These are phyloP conservation scores for Drosophila lacteicornis DNA, from an alignment of 1,140 invertebrate species.

Conservation along the genomic window DNA sequence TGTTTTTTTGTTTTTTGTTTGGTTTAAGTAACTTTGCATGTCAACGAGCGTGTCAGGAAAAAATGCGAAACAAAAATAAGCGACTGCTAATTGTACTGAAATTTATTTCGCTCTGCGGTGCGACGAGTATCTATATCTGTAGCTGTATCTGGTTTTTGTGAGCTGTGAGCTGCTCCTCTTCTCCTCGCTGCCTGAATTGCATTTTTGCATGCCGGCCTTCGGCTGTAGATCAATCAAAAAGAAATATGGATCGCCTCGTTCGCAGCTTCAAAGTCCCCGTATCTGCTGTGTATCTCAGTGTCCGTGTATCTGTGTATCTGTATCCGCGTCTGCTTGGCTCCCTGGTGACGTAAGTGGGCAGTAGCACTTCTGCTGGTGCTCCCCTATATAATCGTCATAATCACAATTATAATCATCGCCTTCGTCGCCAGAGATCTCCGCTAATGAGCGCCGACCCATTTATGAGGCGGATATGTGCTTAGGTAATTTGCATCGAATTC, in stretches of 20 bases:
- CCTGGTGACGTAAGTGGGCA: slow-evolving; percentile 48
- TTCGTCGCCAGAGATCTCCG: slow-evolving; percentile 44
- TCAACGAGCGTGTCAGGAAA: slow-evolving; percentile 63
- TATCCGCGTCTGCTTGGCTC: slow-evolving; percentile 26
- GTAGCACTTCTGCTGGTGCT: slow-evolving; percentile 37
- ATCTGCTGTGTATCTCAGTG: slow-evolving; percentile 19
- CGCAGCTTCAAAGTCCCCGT: slow-evolving; percentile 45
- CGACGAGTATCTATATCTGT: slow-evolving; percentile 26
- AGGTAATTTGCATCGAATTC: slow-evolving; percentile 62
- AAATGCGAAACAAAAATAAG: slow-evolving; percentile 60
- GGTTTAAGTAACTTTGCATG: slow-evolving; percentile 80
- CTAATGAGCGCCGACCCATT: slow-evolving; percentile 52
- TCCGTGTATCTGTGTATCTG: slow-evolving; percentile 18
- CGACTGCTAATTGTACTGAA: slow-evolving; percentile 78
- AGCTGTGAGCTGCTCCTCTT: slow-evolving; percentile 48
- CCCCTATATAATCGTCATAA: slow-evolving; percentile 47
- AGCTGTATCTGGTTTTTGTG: slow-evolving; percentile 58
- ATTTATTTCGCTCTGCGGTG: slow-evolving; percentile 53
- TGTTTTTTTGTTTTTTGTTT: slow-evolving; percentile 27
- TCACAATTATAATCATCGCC: slow-evolving; percentile 41
- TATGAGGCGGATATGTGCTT: slow-evolving; percentile 60
- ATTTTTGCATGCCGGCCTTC: slow-evolving; percentile 81
- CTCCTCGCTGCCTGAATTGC: slow-evolving; percentile 67
- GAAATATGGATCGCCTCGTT: slow-evolving; percentile 53
- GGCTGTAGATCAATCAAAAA: slow-evolving; percentile 81